A percentile compares a stretch with the other conserved stretches of the same genome.
Conservation (phyloP, 2,113 vertebrate genomes). For the Oryzias woworae region DNA sequence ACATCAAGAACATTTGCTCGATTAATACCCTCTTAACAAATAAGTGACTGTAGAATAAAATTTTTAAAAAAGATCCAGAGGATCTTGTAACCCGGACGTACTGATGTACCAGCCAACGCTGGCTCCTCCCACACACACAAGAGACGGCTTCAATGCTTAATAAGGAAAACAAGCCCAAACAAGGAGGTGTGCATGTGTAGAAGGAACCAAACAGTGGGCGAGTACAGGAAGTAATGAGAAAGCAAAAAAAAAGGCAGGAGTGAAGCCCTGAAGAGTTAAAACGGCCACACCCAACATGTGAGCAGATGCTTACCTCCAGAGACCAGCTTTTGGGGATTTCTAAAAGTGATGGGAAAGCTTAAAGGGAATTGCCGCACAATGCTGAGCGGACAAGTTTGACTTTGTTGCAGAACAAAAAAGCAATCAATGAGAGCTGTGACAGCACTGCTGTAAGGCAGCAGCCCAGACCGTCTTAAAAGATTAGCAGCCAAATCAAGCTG, state of each 20-base stretch:
- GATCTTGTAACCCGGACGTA: neutral
- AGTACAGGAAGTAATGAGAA: slow-evolving; percentile 8
- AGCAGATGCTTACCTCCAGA: slow-evolving; percentile 21
- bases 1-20: too few relatives aligned
- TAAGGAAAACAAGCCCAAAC: slow-evolving; percentile 34
- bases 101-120: neutral
- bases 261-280: slow-evolving; percentile 23
- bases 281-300: slow-evolving; percentile 55
- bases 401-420: neutral
- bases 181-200: slow-evolving; percentile 20
- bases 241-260: neutral
- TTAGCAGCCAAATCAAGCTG: slow-evolving; percentile 53
- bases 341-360: neutral
- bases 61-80: too few relatives aligned
- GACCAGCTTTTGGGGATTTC: neutral
- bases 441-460: slow-evolving; percentile 17
- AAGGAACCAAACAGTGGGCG: slow-evolving; percentile 28
- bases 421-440: slow-evolving; percentile 13
- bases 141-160: slow-evolving; percentile 39
- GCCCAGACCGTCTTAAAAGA: slow-evolving; percentile 61
- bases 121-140: slow-evolving; percentile 26
- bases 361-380: neutral
- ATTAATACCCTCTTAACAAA: too few relatives aligned
- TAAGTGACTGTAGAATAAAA: too few relatives aligned
- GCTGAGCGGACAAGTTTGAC: neutral